Evolutionary conservation across 2,888 invertebrate genomes (phyloP), one percentile per base, ranked within the genome.

Genomic region (Nomada flava): DNA sequence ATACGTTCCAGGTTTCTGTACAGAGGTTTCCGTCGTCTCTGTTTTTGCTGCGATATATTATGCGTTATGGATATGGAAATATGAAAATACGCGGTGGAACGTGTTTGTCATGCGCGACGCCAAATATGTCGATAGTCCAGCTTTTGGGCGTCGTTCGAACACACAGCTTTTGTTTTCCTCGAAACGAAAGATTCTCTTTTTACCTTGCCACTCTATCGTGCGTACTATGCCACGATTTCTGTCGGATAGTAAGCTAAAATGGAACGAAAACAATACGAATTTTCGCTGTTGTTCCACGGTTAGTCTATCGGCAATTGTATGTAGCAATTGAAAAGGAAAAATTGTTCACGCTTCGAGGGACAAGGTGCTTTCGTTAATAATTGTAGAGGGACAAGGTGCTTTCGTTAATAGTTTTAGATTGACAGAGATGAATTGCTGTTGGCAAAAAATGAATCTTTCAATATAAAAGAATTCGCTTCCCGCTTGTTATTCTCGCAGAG

Each of bases 31-130:
- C 15, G 13, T 47, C 47, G 47, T 50, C 0, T n/a, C 7, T 36
- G 26, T 55, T 65, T 64, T 55, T 65, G 1, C 47, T 20, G 9
- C 44, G 65, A 65, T 36, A 55, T 29, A 57, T 73, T 65, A 60
- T 50, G 65, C 73, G 52, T 60, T 60, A 47, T 50, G 57, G 59
- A 47, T 47, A 77, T 77, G 65, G 65, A 72, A 77, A 73, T 77
- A 73, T 73, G 65, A 73, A 73, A 77, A 73, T 65, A 29, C 50
- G 15, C 7, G 2, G 52, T 7, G 20, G 20, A 20, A 60, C 26
- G 26, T 53, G 29, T 44, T 55, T 60, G 50, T 64, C 55, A 59
- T 64, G 23, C 23, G 50, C 42, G 23, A 69, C 69, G 73, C 57
- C 73, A 20, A 65, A 65, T 65, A 29, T 57, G 65, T 65, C 74